Percentiles rank a stretch among this genome's conserved stretches.
These are phyloP conservation scores for Grammomys dolichurus DNA, from an alignment of 2,113 vertebrate genomes.

Conservation along the genomic window DNA sequence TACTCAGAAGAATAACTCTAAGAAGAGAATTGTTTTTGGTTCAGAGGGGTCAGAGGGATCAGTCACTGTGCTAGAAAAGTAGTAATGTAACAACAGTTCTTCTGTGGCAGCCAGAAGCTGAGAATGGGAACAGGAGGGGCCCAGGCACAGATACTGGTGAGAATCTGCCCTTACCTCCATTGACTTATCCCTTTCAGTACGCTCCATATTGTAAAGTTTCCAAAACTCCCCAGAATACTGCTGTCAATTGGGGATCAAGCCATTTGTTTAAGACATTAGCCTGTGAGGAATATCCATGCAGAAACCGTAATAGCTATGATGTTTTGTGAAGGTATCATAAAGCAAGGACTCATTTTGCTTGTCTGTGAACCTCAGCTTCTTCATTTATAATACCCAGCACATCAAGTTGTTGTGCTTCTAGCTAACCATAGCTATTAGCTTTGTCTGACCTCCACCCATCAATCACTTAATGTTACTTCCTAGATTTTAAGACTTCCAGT, in stretches of 20 bases:
- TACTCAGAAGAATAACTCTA: not conserved
- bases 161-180: not conserved
- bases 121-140: not conserved
- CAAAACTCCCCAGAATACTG: not conserved
- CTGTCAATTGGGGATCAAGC: too few relatives aligned
- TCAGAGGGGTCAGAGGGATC: not conserved
- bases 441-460: not conserved
- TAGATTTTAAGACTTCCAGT: constrained; percentile 13
- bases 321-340: not conserved
- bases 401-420: not conserved
- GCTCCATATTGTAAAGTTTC: not conserved
- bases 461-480: not conserved
- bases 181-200: not conserved
- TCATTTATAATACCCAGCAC: not conserved
- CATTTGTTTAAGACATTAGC: not conserved
- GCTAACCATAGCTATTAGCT: not conserved
- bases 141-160: not conserved
- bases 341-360: not conserved
- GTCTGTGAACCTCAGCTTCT: not conserved
- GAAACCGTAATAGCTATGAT: not conserved
- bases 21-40: not conserved
- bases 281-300: not conserved
- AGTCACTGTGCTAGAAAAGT: too few relatives aligned
- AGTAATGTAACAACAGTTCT: not conserved
- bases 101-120: not conserved